Evolutionary conservation across 2,113 vertebrate species (phyloP).

Genomic region (Oryzias celebensis): DNA sequence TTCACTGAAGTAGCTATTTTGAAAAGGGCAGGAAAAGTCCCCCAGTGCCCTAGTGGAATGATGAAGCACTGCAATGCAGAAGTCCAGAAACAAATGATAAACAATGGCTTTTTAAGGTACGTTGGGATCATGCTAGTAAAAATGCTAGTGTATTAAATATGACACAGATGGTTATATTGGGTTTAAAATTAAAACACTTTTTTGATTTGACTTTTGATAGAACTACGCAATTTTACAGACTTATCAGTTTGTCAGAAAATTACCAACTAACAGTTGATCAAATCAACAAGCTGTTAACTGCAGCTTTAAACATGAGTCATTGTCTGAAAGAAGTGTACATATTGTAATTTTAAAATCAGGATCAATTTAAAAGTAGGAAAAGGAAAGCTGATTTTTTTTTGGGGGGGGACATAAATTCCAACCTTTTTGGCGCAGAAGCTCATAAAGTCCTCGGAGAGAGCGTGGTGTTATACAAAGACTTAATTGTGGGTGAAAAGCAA

Average conservation of each 20-base stretch:
- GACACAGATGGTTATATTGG: too few species aligned
- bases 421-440: constrained; percentile 39
- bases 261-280: not conserved
- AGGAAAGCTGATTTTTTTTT: constrained; percentile 18
- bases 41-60: too few species aligned
- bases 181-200: too few species aligned
- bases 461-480: constrained; percentile 63
- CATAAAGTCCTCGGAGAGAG: constrained; percentile 49
- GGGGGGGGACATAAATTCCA: constrained; percentile 28
- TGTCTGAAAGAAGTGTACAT: constrained; percentile 1
- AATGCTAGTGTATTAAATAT: too few species aligned
- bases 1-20: too few species aligned
- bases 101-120: too few species aligned
- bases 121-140: too few species aligned
- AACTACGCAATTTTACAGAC: not conserved
- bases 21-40: too few species aligned
- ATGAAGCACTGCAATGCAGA: too few species aligned
- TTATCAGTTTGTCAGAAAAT: not conserved
- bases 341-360: constrained; percentile 11
- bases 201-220: too few species aligned
- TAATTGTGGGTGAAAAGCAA: constrained; percentile 61
- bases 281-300: not conserved
- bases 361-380: constrained; percentile 28
- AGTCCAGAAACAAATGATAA: too few species aligned
- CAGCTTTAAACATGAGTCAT: not conserved